Evolutionary conservation across 2,797 vertebrate genomes (phyloP).

Genomic region (Galagoides demidoff): DNA sequence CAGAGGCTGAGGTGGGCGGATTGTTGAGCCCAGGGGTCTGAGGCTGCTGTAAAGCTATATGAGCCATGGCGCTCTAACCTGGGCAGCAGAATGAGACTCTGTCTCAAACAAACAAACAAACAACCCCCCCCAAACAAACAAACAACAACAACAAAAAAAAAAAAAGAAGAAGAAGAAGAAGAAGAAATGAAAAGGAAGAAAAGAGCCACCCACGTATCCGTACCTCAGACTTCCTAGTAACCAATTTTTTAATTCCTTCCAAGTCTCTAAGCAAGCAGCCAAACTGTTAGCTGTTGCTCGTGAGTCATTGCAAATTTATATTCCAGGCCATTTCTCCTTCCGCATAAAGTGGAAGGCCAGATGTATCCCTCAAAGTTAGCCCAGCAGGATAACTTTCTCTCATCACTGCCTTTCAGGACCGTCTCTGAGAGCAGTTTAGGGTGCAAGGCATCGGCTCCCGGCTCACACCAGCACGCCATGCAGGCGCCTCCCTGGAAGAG

Average conservation of each 20-base stretch:
- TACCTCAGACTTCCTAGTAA: neutral
- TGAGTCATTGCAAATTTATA: neutral
- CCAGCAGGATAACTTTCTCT: neutral
- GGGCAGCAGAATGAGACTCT: too few species aligned
- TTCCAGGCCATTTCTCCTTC: neutral
- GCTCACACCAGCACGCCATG: neutral
- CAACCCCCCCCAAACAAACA: too few species aligned
- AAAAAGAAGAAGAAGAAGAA: too few species aligned
- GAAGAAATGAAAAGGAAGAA: too few species aligned
- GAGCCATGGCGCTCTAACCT: too few species aligned
- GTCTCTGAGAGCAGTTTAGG: neutral
- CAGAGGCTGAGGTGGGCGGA: too few species aligned
- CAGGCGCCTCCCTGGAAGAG: neutral
- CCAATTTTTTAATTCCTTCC: neutral
- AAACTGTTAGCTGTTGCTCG: neutral
- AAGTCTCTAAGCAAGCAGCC: conserved; percentile 11
- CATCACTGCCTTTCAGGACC: neutral
- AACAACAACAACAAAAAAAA: too few species aligned
- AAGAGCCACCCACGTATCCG: neutral
- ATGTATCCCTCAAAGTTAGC: neutral
- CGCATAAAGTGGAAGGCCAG: neutral
- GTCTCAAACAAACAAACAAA: too few species aligned
- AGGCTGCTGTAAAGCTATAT: too few species aligned
- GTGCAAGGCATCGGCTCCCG: neutral
- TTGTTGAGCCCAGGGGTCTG: too few species aligned